A percentile compares a stretch with the other conserved stretches of the same genome.
Conservation (phyloP, 2,888 invertebrate species). For the Hylaea fasciaria region DNA sequence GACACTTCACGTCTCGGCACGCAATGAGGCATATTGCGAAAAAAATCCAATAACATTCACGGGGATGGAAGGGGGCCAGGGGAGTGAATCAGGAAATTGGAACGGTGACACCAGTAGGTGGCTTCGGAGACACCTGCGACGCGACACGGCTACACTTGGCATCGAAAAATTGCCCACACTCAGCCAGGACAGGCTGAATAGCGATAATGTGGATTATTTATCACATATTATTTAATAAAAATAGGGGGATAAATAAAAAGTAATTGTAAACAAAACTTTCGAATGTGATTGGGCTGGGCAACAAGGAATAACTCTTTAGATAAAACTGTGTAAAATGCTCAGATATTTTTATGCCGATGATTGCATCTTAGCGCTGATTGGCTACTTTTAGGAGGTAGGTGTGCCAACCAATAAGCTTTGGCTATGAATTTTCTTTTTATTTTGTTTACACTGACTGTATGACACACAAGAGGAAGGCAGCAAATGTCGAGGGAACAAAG, state of each 20-base stretch:
- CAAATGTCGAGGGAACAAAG: no score
- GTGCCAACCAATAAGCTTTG: no score
- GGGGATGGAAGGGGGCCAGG: slow-evolving; percentile 36
- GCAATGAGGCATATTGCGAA: slow-evolving; percentile 74
- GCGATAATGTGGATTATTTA: slow-evolving; percentile 15
- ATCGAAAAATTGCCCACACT: slow-evolving; percentile 48
- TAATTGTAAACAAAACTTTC: no score
- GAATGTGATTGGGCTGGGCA: no score
- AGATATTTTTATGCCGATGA: slow-evolving; percentile 16
- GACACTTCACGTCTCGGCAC: slow-evolving; percentile 56
- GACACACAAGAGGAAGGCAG: no score
- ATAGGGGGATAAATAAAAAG: no score
- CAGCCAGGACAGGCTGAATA: slow-evolving; percentile 26
- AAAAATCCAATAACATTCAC: slow-evolving; percentile 71
- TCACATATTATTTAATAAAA: no score
- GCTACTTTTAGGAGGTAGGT: slow-evolving; percentile 5
- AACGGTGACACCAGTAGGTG: slow-evolving; percentile 66
- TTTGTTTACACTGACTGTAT: no score
- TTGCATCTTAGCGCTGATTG: not conserved
- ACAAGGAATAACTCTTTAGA: slow-evolving; percentile 2
- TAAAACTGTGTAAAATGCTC: slow-evolving; percentile 4
- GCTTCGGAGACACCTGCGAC: slow-evolving; percentile 61
- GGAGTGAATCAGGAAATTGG: slow-evolving; percentile 69
- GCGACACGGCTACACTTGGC: slow-evolving; percentile 65
- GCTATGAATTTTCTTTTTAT: no score